Evolutionary conservation across 2,113 vertebrate genomes (phyloP).

Genomic region (Eulemur rufifrons): DNA sequence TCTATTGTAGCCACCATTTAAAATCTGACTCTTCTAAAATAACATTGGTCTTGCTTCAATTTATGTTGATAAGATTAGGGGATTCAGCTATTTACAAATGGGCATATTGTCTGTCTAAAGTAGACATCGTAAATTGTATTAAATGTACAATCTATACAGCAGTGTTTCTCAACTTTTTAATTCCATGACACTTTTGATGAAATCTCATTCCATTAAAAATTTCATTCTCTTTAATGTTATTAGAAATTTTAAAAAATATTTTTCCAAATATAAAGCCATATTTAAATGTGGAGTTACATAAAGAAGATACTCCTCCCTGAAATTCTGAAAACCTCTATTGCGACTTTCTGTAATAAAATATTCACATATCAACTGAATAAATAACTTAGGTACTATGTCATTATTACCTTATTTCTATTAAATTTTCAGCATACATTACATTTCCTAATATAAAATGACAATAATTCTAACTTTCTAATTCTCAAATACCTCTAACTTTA

Average conservation of each 20-base stretch:
- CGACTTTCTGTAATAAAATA: slow-evolving; percentile 1
- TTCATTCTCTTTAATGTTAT: slow-evolving; percentile 20
- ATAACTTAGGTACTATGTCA: neutral
- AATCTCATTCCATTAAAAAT: neutral
- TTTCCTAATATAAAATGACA: neutral
- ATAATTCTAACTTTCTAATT: slow-evolving; percentile 13
- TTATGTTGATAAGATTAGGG: neutral
- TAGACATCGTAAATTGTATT: neutral
- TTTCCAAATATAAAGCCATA: neutral
- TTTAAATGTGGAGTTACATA: neutral
- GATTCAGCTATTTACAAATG: neutral
- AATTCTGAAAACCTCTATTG: neutral
- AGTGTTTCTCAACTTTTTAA: neutral
- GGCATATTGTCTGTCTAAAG: neutral
- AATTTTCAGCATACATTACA: neutral
- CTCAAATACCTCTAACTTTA: neutral
- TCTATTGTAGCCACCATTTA: neutral
- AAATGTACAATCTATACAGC: neutral
- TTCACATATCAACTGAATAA: neutral
- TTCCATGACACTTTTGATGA: neutral
- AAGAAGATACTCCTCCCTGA: neutral
- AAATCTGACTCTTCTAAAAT: neutral
- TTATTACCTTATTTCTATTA: slow-evolving; percentile 20
- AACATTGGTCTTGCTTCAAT: neutral
- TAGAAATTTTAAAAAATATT: slow-evolving; percentile 20